Evolutionary conservation across 2,797 vertebrate genomes (phyloP).

Genomic region (Eulemur albifrons): DNA sequence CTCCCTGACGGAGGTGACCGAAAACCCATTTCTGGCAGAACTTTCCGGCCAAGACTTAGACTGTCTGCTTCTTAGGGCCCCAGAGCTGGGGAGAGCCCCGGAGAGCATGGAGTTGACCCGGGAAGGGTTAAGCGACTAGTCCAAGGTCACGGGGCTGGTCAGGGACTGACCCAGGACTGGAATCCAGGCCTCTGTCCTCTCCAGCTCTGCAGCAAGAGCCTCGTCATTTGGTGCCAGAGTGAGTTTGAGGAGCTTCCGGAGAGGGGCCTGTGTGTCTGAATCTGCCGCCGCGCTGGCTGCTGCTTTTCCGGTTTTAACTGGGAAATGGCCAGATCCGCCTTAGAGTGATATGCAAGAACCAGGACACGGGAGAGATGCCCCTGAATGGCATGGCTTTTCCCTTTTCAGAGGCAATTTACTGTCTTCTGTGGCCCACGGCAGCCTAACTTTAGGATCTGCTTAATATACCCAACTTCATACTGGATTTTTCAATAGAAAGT

Average conservation of each 20-base stretch:
- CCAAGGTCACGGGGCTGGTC: constrained; percentile 45
- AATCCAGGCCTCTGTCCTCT: constrained; percentile 55
- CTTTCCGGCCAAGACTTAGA: background rate
- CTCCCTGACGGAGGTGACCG: background rate
- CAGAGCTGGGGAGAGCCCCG: background rate
- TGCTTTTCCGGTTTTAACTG: constrained; percentile 71
- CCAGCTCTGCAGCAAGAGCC: constrained; percentile 51
- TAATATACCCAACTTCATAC: background rate
- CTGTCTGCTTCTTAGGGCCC: background rate
- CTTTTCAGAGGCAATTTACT: background rate
- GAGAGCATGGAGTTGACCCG: background rate
- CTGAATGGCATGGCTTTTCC: background rate
- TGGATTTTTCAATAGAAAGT: background rate
- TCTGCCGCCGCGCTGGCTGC: constrained; percentile 63
- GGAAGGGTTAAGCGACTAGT: background rate
- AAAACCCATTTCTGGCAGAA: background rate
- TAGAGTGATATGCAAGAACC: constrained; percentile 6
- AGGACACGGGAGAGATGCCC: background rate
- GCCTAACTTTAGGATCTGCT: background rate
- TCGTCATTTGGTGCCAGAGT: constrained; percentile 54
- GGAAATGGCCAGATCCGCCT: constrained; percentile 63
- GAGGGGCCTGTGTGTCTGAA: constrained; percentile 64
- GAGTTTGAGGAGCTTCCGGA: constrained; percentile 70
- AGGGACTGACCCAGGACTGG: constrained; percentile 56
- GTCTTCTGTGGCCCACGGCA: background rate